Conservation (phyloP, 2,888 invertebrate species). For the Homarus gammarus region DNA sequence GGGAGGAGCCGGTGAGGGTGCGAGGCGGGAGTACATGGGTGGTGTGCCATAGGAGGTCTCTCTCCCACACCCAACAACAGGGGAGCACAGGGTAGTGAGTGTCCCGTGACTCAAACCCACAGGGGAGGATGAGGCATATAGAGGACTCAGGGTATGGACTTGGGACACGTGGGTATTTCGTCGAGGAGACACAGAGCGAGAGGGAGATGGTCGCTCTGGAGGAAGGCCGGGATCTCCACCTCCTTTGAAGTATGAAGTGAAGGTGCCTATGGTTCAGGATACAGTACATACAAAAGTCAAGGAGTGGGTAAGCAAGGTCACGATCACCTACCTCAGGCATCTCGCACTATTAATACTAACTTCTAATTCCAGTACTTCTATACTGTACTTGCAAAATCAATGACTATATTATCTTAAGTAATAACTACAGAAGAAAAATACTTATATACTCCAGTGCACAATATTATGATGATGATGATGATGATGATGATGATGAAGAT, state of each 20-base stretch:
- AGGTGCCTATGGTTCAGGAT: slow-evolving; percentile 54
- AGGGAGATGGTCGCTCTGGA: slow-evolving; percentile 80
- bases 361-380: no score
- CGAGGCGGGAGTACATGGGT: slow-evolving; percentile 36
- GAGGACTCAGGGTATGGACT: slow-evolving; percentile 76
- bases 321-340: not conserved
- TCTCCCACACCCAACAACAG: slow-evolving; percentile 36
- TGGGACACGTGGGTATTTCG: slow-evolving; percentile 76
- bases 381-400: no score
- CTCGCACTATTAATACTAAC: no score
- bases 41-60: slow-evolving; percentile 41
- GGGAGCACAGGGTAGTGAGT: slow-evolving; percentile 33
- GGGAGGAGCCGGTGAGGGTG: slow-evolving; percentile 42
- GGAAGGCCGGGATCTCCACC: slow-evolving; percentile 78
- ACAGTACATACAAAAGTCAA: not conserved
- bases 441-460: no score
- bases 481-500: no score
- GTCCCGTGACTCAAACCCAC: slow-evolving; percentile 44
- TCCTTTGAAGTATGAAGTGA: slow-evolving; percentile 69
- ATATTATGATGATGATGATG: no score
- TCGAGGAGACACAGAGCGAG: slow-evolving; percentile 78
- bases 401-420: no score
- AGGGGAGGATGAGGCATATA: slow-evolving; percentile 55
- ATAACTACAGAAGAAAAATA: no score
- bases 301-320: not conserved